Evolutionary conservation across 1,140 invertebrate genomes (phyloP).

Genomic region (Danaus melanippus): DNA sequence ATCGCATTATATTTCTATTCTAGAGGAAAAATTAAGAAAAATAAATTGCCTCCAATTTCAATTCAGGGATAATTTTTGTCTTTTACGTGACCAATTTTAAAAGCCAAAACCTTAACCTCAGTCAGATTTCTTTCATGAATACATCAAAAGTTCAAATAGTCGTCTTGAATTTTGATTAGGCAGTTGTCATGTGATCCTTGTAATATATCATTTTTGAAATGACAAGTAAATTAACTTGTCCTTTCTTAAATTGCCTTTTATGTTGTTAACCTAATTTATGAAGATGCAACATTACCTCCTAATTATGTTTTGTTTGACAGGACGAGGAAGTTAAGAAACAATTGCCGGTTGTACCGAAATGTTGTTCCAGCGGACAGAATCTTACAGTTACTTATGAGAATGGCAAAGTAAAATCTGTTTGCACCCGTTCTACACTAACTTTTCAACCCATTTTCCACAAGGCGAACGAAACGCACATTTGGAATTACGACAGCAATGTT

Average conservation of each 20-base stretch:
- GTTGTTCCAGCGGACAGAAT: constrained; percentile 65
- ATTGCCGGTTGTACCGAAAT: constrained; percentile 62
- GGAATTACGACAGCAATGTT: constrained; percentile 60
- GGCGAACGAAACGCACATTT: constrained; percentile 69
- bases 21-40: constrained; percentile 4
- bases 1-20: too few relatives aligned
- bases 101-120: constrained; percentile 32
- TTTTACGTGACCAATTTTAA: constrained; percentile 38
- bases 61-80: constrained; percentile 10
- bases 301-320: constrained; percentile 29
- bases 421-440: constrained; percentile 51
- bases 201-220: constrained; percentile 56
- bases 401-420: constrained; percentile 63
- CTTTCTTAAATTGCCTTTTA: constrained; percentile 41
- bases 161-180: constrained; percentile 53
- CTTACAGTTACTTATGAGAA: constrained; percentile 42
- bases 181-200: constrained; percentile 31
- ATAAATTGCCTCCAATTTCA: constrained; percentile 1
- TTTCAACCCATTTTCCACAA: constrained; percentile 71
- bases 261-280: constrained; percentile 37
- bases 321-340: constrained; percentile 58
- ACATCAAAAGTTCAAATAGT: constrained; percentile 56
- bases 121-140: constrained; percentile 42
- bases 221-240: constrained; percentile 54
- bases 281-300: constrained; percentile 14